Evolutionary conservation across 2,888 invertebrate species (phyloP), one percentile per base, ranked within the genome.

Genomic region (Polyommatus icarus): DNA sequence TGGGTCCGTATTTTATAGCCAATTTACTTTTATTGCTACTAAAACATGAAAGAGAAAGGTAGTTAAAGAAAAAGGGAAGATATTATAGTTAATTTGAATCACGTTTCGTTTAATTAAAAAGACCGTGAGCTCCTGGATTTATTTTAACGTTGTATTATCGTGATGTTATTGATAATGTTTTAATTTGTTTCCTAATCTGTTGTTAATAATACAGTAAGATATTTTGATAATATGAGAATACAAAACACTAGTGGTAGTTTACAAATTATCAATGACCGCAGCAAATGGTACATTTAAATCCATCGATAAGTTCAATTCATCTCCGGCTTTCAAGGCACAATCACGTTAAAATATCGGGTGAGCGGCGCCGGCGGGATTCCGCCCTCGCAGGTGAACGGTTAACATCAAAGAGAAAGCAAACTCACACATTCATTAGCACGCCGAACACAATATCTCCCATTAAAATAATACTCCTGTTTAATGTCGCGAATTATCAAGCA

Each of bases 1-100:
- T 67, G 67, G 67, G 67, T 67, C 67, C 29, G 67, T 67, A 67
- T 67, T 67, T 67, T 67, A 67, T 67, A 67, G 67, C 67, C 67
- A 67, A 67, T 67, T 67, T 67, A 67, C 67, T 67, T 67, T 67
- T 32, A 67, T 67, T 67, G 67, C 67, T 67, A 67, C 67, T 67
- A 67, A 67, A 67, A 15, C 67, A 67, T 67, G 67, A 67, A 67
- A 67, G 18, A 67, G 29, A 67, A 32, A 67, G 29, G 67, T 67
- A 67, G 67, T 67, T 67, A 67, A 67, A 67, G 67, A 67, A 67
- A 67, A 67, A 67, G 29, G 29, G 18, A 67, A 67, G 67, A 67
- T 67, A 67, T 29, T 67, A 29, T 29, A 67, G 67, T 67, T 67
- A 32, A 67, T 67, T 67, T 67, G 67, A 67, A 67, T 15, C 6